Base-by-base conservation (phyloP, 2,113 vertebrate species). In the Orientallactaga bullata region DNA sequence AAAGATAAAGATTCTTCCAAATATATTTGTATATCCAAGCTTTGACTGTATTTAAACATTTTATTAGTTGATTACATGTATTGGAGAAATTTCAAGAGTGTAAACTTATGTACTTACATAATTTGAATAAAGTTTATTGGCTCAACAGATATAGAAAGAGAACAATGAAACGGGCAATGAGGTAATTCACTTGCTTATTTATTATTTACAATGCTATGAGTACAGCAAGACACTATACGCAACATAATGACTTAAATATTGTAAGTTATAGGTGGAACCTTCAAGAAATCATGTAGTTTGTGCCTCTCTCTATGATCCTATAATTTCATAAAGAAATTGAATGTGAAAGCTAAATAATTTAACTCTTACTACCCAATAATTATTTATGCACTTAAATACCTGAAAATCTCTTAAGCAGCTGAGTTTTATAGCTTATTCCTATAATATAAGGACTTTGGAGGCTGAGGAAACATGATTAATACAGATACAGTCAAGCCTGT, bases 1-100 rank as follows among this genome's bases (percentile, higher is more conserved):
- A 74, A 92, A 63, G 2, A 3, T 71, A 82, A 47, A 69, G 12
- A 91, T 85, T 93, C 20, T 74, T 86, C 17, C 89, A 87, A 17
- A 11, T 5, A 5, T 2, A 71, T 4, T 16, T n/a, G 28, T 68
- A 87, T 72, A 66, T 74, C 2, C 18, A 83, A 20, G 2, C 4
- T 81, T 85, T 23, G 55, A 80, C 68, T 76, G 78, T 35, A 92
- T 63, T 93, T 3, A 51, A 61, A 87, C 15, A 39, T 81, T 65
- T 83, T 24, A 23, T 8, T 74, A 17, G 37, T 47, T 69, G 68
- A 47, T 87, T 42, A 35, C 20, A 74, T 76, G 4, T 83, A 85
- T 73, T 77, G 80, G 16, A 24, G 24, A 83, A 11, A 93, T 78
- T 72, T 51, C 3, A 24, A 80, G 12, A 21, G 24, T 90, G 7